phyloP scores from a whole-genome alignment of 1,140 invertebrate genomes.

The Nasonia vitripennis region DNA sequence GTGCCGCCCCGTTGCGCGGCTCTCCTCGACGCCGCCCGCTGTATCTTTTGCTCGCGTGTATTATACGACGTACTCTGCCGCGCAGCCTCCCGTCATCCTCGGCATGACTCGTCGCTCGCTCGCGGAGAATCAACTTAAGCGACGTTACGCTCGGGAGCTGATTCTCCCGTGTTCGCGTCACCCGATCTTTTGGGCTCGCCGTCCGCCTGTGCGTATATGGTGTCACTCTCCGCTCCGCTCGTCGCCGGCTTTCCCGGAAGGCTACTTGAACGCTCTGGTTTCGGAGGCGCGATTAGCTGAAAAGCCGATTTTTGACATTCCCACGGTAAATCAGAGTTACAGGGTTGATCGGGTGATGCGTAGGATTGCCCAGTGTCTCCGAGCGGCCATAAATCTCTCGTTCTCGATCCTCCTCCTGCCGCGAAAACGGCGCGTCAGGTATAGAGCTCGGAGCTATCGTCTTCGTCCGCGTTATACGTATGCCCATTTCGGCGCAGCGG shows the following conservation, averaged over 20 bases:
- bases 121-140: too few species aligned
- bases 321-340: conserved; percentile 70
- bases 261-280: neutral
- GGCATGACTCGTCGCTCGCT: neutral
- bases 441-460: neutral
- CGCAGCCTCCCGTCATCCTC: neutral
- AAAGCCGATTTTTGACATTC: conserved; percentile 63
- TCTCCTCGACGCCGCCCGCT: neutral
- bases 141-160: neutral
- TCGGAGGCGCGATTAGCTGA: neutral
- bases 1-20: neutral
- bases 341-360: conserved; percentile 68
- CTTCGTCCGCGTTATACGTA: neutral
- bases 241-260: neutral
- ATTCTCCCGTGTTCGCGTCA: neutral
- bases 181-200: neutral
- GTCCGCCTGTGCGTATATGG: neutral
- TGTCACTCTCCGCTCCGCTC: neutral
- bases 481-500: neutral
- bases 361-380: conserved; percentile 69
- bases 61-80: neutral
- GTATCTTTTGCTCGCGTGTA: neutral
- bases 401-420: conserved; percentile 45
- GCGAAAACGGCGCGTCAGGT: conserved; percentile 46
- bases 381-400: conserved; percentile 65